phyloP scores from a whole-genome alignment of 2,113 vertebrate species.

The Panthera tigris region DNA sequence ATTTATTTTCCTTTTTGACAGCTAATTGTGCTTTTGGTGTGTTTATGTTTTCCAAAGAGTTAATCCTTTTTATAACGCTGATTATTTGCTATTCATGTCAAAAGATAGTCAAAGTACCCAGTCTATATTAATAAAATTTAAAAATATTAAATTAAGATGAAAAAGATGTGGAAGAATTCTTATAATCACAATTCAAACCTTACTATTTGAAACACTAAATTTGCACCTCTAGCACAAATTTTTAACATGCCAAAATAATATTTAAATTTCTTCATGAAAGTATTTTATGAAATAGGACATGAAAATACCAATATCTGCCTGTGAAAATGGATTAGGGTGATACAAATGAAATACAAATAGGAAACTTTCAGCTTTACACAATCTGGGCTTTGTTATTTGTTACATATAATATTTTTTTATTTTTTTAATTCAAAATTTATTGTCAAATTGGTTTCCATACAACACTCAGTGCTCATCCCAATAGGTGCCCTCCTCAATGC shows the following conservation, averaged over 20 bases:
- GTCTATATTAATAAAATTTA: background rate
- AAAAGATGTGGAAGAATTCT: background rate
- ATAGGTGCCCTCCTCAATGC: no score
- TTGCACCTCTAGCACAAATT: background rate
- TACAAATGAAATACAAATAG: background rate
- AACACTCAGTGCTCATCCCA: no score
- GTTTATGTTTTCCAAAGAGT: background rate
- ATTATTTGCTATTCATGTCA: background rate
- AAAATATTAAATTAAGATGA: conserved; percentile 5
- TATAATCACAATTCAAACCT: background rate
- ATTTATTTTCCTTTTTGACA: background rate
- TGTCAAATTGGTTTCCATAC: no score
- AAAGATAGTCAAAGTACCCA: background rate
- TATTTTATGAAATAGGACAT: background rate
- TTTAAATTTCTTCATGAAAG: background rate
- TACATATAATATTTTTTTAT: background rate
- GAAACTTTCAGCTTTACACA: background rate
- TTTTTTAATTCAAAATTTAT: no score
- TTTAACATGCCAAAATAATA: background rate
- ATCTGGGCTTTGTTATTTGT: background rate
- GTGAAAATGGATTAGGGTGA: background rate
- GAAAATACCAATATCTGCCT: background rate
- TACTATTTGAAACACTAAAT: background rate
- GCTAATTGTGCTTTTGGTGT: background rate
- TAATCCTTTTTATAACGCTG: background rate